Base-by-base conservation (phyloP, 2,888 invertebrate species). In the Papilio elwesi region DNA sequence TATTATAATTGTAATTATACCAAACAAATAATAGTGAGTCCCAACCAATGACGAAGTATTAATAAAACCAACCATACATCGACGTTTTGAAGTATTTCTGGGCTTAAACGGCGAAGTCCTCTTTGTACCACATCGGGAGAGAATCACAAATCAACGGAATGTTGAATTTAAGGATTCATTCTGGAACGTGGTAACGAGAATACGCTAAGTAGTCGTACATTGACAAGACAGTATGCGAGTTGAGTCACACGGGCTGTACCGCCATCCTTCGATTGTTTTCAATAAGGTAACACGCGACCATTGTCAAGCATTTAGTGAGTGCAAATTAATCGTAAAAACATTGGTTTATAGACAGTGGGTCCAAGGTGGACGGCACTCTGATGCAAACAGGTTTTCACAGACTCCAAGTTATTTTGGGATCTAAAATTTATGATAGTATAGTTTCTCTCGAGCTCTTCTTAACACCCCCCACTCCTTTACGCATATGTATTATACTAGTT, bases 261-360 rank as follows among this genome's bases (percentile, higher is more conserved):
- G 59, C 70, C 76, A 76, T 78, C 78, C 78, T 78, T 11, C 68
- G 63, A 78, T 77, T 78, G 78, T 78, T 76, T 73, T 74, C 62
- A 67, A 74, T 76, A 74, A 74, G 77, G 76, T 55, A 64, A 62
- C 67, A 36, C 66, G 51, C 48, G 13, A 49, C 65, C 72, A 75
- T 75, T 73, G 71, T 74, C 67, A 71, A 0, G 13, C 26, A 8
- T 49, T 51, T 49, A 12, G 66, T 75, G 72, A 71, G 70, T 43
- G 65, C 13, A n/a, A 62, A 55, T 55, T 16, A 65, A 52, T 43
- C 70, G 70, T 73, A 66, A 53, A 75, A 68, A 38, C 65, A 70
- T 15, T 43, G 43, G 11, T 59, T 59, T 59, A 59, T 59, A n/a
- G 15, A 15, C 13, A 43, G 43, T 43, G 43, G 38, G n/a, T 8